A percentile compares a stretch with the other conserved stretches of the same genome.
phyloP scores from a whole-genome alignment of 2,888 invertebrate genomes.

The Philopedon plagiatum region DNA sequence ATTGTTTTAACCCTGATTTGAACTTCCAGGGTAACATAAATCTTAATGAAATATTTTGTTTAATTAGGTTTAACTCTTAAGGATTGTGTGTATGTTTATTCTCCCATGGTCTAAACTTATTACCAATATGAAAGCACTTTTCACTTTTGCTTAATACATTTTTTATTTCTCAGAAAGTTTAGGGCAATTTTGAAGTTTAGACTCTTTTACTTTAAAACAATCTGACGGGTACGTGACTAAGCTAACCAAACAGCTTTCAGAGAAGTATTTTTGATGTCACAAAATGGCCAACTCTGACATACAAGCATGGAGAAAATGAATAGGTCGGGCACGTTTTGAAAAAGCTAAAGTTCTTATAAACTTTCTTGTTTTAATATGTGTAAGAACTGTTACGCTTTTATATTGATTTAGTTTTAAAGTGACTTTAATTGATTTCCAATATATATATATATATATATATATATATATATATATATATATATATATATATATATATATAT shows the following conservation, averaged over 20 bases:
- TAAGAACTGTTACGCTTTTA: background rate
- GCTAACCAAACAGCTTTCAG: slow-evolving; percentile 40
- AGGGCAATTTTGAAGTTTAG: slow-evolving; percentile 50
- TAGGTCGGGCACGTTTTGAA: slow-evolving; percentile 10
- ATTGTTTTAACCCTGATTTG: background rate
- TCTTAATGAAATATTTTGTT: too few species aligned
- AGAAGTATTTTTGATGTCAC: slow-evolving; percentile 41
- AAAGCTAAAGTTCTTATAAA: slow-evolving; percentile 8
- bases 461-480: too few species aligned
- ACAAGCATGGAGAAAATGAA: slow-evolving; percentile 27
- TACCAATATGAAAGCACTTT: slow-evolving; percentile 14
- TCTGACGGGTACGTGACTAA: slow-evolving; percentile 49
- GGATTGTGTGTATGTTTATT: too few species aligned
- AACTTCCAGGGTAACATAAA: background rate
- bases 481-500: too few species aligned
- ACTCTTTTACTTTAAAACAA: slow-evolving; percentile 51
- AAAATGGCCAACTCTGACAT: slow-evolving; percentile 32
- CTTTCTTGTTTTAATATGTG: background rate
- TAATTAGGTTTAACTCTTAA: too few species aligned
- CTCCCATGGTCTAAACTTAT: background rate
- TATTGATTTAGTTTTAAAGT: background rate
- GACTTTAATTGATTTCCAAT: background rate
- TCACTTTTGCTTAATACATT: slow-evolving; percentile 37
- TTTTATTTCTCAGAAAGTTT: slow-evolving; percentile 45
- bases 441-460: too few species aligned